Percentiles rank a stretch among this genome's conserved stretches.
Conservation (phyloP, 1,140 invertebrate genomes). For the Delia radicum region DNA sequence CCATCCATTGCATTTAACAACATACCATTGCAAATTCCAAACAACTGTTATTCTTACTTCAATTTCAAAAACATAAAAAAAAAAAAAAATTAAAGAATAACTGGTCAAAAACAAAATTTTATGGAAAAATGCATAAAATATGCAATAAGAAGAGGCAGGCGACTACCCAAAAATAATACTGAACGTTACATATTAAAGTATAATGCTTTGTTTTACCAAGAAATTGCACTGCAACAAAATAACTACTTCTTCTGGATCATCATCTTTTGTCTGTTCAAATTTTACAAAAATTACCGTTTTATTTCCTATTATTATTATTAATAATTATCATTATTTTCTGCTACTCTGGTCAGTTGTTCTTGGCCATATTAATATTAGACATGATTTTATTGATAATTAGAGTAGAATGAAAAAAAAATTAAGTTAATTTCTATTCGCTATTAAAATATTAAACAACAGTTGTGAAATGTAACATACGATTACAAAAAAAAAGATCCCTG, state of each 20-base stretch:
- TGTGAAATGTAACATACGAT: too few species aligned
- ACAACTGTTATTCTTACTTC: too few species aligned
- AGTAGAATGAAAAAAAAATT: too few species aligned
- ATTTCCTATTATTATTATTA: neutral
- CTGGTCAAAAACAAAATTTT: neutral
- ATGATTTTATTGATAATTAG: slow-evolving; percentile 5
- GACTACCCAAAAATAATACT: neutral
- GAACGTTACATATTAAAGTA: neutral
- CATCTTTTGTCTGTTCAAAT: too few species aligned
- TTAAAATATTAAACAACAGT: too few species aligned
- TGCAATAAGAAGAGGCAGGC: neutral
- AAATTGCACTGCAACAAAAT: neutral
- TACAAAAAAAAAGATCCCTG: too few species aligned
- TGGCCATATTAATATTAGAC: neutral
- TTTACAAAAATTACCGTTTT: neutral
- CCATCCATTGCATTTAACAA: too few species aligned
- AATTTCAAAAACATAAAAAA: too few species aligned
- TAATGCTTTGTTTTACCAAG: neutral
- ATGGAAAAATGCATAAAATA: neutral
- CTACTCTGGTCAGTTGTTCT: neutral
- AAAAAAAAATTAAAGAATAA: neutral
- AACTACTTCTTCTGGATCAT: too few species aligned
- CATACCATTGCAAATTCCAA: too few species aligned
- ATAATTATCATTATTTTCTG: neutral
- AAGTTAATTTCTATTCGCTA: too few species aligned